A percentile compares a stretch with the other conserved stretches of the same genome.
phyloP scores from a whole-genome alignment of 2,797 vertebrate genomes.

The Lophotriccus pileatus region DNA sequence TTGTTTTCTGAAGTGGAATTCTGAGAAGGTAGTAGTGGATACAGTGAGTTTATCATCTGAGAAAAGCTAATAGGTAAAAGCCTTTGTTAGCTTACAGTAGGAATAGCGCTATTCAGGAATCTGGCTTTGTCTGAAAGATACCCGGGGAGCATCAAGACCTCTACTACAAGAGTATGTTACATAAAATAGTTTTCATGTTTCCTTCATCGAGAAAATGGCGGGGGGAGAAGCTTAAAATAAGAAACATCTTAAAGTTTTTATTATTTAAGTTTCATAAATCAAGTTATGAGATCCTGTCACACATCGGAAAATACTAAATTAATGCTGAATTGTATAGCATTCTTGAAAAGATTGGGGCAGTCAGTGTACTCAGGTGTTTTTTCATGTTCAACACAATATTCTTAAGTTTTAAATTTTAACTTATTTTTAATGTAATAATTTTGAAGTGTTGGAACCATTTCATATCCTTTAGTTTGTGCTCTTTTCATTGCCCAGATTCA shows the following conservation, averaged over 20 bases:
- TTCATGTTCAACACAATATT: background rate
- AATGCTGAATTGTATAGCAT: background rate
- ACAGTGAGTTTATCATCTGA: background rate
- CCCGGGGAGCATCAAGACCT: background rate
- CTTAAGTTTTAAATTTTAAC: background rate
- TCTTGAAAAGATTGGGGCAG: background rate
- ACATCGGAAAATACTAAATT: background rate
- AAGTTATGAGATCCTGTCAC: background rate
- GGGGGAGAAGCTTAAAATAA: background rate
- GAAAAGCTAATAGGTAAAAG: background rate
- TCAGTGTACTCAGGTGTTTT: background rate
- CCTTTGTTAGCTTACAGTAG: background rate
- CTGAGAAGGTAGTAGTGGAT: background rate
- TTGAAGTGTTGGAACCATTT: background rate
- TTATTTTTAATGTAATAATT: background rate
- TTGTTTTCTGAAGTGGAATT: background rate
- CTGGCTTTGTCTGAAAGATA: background rate
- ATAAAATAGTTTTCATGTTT: background rate
- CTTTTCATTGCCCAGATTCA: background rate
- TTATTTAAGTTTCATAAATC: background rate
- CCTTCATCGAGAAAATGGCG: background rate
- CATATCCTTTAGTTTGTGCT: background rate
- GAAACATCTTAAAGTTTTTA: background rate
- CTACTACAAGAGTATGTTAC: background rate
- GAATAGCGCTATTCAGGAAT: background rate